phyloP scores from a whole-genome alignment of 2,888 invertebrate species.

The Ochropleura plecta region DNA sequence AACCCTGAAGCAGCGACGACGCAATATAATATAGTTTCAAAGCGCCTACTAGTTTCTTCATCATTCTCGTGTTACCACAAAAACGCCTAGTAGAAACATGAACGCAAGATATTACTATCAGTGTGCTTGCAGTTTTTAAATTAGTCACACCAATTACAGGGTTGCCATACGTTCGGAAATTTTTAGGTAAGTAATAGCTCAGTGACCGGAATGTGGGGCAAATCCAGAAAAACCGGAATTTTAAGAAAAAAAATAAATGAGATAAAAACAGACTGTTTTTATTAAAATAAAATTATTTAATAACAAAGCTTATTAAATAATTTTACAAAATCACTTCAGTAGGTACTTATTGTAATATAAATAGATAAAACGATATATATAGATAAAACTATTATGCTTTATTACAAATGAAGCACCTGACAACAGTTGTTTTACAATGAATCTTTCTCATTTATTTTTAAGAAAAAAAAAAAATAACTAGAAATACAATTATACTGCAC shows the following conservation, averaged over 20 bases:
- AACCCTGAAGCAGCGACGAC: background rate
- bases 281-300: background rate
- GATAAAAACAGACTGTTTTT: background rate
- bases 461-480: too few relatives aligned
- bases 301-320: too few relatives aligned
- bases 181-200: background rate
- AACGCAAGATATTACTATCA: conserved; percentile 3
- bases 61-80: background rate
- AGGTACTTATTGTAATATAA: background rate
- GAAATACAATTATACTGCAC: too few relatives aligned
- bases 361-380: too few relatives aligned
- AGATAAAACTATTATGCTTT: too few relatives aligned
- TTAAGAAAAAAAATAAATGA: background rate
- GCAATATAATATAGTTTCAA: background rate
- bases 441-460: too few relatives aligned
- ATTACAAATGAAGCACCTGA: too few relatives aligned
- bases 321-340: background rate
- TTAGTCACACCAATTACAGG: background rate
- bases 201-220: background rate
- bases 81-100: conserved; percentile 14
- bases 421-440: too few relatives aligned
- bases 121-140: background rate
- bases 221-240: background rate
- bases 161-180: background rate
- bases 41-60: background rate